Evolutionary conservation across 2,888 invertebrate species (phyloP).

Genomic region (Plemyria rubiginata): DNA sequence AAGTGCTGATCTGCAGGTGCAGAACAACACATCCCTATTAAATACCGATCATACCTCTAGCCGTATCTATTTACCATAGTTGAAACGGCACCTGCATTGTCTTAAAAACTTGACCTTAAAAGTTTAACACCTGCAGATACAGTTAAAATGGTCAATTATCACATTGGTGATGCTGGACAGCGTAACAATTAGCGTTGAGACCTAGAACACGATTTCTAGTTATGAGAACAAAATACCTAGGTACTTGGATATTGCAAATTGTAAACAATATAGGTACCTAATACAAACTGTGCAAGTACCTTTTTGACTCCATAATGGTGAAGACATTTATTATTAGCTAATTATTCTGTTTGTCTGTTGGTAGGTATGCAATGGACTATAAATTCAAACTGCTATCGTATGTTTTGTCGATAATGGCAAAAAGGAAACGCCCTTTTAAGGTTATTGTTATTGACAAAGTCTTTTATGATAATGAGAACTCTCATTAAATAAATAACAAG

Average conservation of each 20-base stretch:
- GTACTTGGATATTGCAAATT: slow-evolving; percentile 11
- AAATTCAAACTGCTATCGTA: slow-evolving; percentile 12
- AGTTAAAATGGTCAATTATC: slow-evolving; percentile 63
- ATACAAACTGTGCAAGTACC: too few relatives aligned
- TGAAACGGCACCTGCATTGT: slow-evolving; percentile 79
- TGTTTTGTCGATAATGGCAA: slow-evolving; percentile 20
- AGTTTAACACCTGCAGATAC: slow-evolving; percentile 68
- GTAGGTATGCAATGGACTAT: slow-evolving; percentile 15
- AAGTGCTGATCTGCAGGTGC: slow-evolving; percentile 76
- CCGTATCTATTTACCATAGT: slow-evolving; percentile 79
- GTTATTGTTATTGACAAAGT: slow-evolving; percentile 3
- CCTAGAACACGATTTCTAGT: slow-evolving; percentile 32
- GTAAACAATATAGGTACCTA: too few relatives aligned
- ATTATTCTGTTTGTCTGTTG: slow-evolving; percentile 14
- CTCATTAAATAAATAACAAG: slow-evolving; percentile 14
- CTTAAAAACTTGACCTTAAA: slow-evolving; percentile 76
- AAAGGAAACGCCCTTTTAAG: slow-evolving; percentile 8
- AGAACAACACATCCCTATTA: slow-evolving; percentile 81
- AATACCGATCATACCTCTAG: slow-evolving; percentile 83
- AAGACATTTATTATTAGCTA: slow-evolving; percentile 14
- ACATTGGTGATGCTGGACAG: slow-evolving; percentile 52
- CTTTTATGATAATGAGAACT: neutral
- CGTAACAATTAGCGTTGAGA: slow-evolving; percentile 50
- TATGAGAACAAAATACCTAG: slow-evolving; percentile 17
- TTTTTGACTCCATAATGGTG: slow-evolving; percentile 1